Conservation (phyloP, 2,113 vertebrate genomes). For the Lampris megalopsis region DNA sequence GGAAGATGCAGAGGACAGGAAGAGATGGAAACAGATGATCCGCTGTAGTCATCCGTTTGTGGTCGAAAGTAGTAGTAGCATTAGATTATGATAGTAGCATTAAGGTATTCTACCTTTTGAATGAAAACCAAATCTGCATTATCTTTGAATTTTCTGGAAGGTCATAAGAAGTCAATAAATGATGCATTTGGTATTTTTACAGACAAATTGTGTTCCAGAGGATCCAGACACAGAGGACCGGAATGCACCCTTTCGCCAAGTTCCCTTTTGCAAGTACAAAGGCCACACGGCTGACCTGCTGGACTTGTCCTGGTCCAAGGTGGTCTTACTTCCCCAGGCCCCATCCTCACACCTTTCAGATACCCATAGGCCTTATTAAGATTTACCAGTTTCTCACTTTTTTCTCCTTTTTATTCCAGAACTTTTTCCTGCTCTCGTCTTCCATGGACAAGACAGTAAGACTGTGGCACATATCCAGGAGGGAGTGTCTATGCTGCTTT, state of each 20-base stretch:
- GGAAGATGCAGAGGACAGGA: too few relatives aligned
- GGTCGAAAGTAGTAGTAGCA: too few relatives aligned
- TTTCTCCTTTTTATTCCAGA: conserved; percentile 77
- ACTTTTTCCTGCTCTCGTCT: conserved; percentile 98
- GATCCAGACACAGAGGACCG: conserved; percentile 93
- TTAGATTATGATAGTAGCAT: too few relatives aligned
- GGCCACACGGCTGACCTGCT: conserved; percentile 97
- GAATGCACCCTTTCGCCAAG: conserved; percentile 92
- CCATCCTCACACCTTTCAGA: background rate
- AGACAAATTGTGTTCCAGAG: conserved; percentile 88
- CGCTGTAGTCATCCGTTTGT: too few relatives aligned
- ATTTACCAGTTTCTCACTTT: background rate
- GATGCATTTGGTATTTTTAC: background rate
- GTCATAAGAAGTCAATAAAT: too few relatives aligned
- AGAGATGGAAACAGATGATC: too few relatives aligned
- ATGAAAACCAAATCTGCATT: too few relatives aligned
- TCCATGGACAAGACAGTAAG: conserved; percentile 99
- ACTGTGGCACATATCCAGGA: conserved; percentile 98
- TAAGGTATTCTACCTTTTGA: too few relatives aligned
- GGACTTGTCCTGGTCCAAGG: conserved; percentile 99
- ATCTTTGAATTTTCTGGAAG: too few relatives aligned
- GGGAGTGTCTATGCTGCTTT: conserved; percentile 98
- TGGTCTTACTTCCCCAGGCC: conserved; percentile 51
- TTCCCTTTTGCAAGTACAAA: conserved; percentile 99
- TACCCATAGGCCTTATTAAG: background rate